phyloP scores from a whole-genome alignment of 2,888 invertebrate species.

The Mechanitis messenoides region DNA sequence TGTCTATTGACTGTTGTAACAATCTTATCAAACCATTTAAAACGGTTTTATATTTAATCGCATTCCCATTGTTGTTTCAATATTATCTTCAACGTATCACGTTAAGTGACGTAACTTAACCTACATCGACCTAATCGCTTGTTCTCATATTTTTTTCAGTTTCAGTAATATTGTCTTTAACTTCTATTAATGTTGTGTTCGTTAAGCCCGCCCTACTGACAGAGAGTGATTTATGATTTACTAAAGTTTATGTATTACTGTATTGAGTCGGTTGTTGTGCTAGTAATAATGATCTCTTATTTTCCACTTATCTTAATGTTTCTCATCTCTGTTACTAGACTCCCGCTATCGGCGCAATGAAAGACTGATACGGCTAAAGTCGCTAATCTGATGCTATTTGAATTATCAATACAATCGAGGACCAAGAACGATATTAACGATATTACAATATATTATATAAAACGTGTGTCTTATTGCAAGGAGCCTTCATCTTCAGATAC shows the following conservation, averaged over 20 bases:
- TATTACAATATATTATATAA: slow-evolving; percentile 16
- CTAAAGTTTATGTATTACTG: too few species aligned
- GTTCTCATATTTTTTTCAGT: slow-evolving; percentile 18
- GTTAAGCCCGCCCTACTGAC: neutral
- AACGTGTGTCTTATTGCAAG: slow-evolving; percentile 18
- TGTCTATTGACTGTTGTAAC: too few species aligned
- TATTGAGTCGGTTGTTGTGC: too few species aligned
- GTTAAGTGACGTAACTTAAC: slow-evolving; percentile 12
- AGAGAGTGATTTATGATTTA: neutral
- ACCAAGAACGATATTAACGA: slow-evolving; percentile 18
- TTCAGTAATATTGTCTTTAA: neutral
- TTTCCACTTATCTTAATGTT: neutral
- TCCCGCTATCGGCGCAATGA: slow-evolving; percentile 1
- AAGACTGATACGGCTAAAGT: slow-evolving; percentile 22
- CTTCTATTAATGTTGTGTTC: neutral
- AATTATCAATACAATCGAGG: slow-evolving; percentile 14
- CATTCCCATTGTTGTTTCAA: slow-evolving; percentile 3
- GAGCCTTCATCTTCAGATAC: slow-evolving; percentile 13
- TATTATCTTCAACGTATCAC: slow-evolving; percentile 13
- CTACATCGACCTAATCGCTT: slow-evolving; percentile 11
- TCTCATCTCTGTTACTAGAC: neutral
- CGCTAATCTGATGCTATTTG: slow-evolving; percentile 11
- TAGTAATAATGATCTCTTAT: neutral
- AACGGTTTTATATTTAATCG: too few species aligned
- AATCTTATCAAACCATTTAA: too few species aligned